Evolutionary conservation across 2,888 invertebrate species (phyloP).

Genomic region (Alviniconcha strummeri): DNA sequence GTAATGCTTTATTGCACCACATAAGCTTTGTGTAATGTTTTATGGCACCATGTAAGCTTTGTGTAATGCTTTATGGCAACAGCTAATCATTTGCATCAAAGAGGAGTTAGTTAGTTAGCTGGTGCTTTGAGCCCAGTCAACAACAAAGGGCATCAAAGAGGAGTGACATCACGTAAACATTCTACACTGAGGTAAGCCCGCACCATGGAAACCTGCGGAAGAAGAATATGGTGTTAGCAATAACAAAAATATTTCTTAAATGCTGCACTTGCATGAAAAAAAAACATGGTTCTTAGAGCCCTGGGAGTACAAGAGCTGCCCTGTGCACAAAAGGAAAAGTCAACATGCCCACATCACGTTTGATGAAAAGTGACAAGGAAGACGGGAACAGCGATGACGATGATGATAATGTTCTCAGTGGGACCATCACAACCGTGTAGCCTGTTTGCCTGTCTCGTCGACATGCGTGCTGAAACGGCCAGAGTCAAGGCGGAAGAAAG

Average conservation of each 20-base stretch:
- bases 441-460: not conserved
- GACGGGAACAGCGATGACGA: not conserved
- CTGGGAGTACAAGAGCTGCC: not conserved
- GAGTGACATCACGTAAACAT: not conserved
- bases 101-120: too few species aligned
- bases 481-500: not conserved
- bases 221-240: not conserved
- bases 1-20: too few species aligned
- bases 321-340: constrained; percentile 5
- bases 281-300: not conserved
- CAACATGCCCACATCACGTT: too few species aligned
- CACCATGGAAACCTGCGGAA: not conserved
- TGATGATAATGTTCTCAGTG: not conserved
- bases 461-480: not conserved
- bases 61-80: too few species aligned
- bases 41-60: too few species aligned
- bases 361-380: not conserved
- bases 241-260: not conserved
- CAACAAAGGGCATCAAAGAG: not conserved
- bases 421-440: not conserved
- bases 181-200: not conserved
- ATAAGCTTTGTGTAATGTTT: too few species aligned
- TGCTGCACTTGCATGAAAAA: constrained; percentile 10
- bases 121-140: not conserved
- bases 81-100: too few species aligned